Percentiles rank a stretch among this genome's conserved stretches.
Evolutionary conservation across 2,888 invertebrate species (phyloP).

Genomic region (Hypomecis punctinalis): DNA sequence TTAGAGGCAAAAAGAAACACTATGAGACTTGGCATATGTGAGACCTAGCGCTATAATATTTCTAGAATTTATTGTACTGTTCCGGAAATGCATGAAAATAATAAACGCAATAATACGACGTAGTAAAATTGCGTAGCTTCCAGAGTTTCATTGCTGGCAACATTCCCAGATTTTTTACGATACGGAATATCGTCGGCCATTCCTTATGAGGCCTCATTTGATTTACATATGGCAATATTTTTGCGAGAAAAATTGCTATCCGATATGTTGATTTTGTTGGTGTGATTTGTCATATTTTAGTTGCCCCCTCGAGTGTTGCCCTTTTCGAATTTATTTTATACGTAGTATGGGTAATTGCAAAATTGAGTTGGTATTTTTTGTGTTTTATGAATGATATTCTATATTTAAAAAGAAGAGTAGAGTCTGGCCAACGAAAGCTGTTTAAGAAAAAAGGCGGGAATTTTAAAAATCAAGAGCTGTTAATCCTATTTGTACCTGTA

Average conservation of each 20-base stretch:
- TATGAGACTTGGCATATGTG: too few species aligned
- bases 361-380: too few species aligned
- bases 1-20: too few species aligned
- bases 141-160: conserved; percentile 24
- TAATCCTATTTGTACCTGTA: too few species aligned
- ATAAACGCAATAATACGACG: conserved; percentile 27
- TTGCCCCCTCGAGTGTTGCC: conserved; percentile 8
- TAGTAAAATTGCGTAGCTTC: conserved; percentile 19
- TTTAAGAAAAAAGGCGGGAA: too few species aligned
- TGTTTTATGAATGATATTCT: too few species aligned
- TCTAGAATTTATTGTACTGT: conserved; percentile 24
- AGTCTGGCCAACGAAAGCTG: too few species aligned
- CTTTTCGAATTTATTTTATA: conserved; percentile 9
- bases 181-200: conserved; percentile 24
- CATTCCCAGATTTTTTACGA: conserved; percentile 31
- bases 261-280: conserved; percentile 27
- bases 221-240: conserved; percentile 33
- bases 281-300: conserved; percentile 16
- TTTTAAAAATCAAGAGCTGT: too few species aligned
- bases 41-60: too few species aligned
- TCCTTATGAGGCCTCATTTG: conserved; percentile 25
- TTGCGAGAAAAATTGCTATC: conserved; percentile 20
- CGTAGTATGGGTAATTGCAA: background rate
- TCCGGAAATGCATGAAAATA: conserved; percentile 30
- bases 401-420: too few species aligned